phyloP scores from a whole-genome alignment of 2,888 invertebrate species.

The Criorhina ranunculi region DNA sequence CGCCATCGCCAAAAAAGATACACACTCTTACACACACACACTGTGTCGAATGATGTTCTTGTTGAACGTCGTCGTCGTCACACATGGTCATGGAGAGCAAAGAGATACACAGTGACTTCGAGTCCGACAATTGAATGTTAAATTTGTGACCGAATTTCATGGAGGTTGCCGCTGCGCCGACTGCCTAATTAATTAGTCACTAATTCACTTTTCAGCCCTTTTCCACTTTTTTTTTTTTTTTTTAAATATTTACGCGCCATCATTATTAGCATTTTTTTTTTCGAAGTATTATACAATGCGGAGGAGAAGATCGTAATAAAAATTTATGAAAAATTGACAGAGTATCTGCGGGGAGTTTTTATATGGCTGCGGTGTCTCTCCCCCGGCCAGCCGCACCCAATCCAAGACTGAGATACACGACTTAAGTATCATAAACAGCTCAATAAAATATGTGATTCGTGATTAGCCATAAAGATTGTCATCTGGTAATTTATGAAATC shows the following conservation, averaged over 20 bases:
- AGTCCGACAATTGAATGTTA: constrained; percentile 68
- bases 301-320: constrained; percentile 52
- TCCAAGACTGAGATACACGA: constrained; percentile 21
- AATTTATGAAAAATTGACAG: constrained; percentile 75
- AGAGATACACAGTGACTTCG: neutral
- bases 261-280: constrained; percentile 54
- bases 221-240: constrained; percentile 11
- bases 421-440: constrained; percentile 75
- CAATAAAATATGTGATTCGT: constrained; percentile 77
- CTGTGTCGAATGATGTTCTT: neutral
- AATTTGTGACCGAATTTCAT: constrained; percentile 73
- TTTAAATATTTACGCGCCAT: constrained; percentile 52
- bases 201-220: constrained; percentile 69
- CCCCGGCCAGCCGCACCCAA: neutral
- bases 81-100: constrained; percentile 4
- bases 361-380: constrained; percentile 27
- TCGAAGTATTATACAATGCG: constrained; percentile 42
- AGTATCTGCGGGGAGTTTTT: constrained; percentile 69
- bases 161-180: constrained; percentile 51
- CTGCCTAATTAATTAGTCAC: constrained; percentile 76
- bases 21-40: too few relatives aligned
- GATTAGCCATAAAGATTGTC: constrained; percentile 77
- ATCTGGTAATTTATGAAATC: constrained; percentile 74
- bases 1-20: constrained; percentile 44
- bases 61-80: neutral